Conservation (phyloP, 2,797 vertebrate species). For the Mallotus villosus region DNA sequence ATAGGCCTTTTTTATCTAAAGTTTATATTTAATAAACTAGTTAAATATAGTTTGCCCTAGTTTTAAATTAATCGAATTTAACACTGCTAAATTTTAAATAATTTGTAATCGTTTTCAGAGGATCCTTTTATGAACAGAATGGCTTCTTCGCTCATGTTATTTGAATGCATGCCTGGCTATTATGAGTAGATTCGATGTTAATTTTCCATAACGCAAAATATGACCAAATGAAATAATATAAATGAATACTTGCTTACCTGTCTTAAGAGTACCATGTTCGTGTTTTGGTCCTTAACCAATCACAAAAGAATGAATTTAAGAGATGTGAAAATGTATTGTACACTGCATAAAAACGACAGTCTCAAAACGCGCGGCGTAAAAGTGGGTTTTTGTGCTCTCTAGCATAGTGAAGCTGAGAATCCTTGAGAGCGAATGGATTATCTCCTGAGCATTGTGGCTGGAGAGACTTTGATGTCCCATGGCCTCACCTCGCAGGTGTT, state of each 20-base stretch:
- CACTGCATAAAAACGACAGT: conserved; percentile 29
- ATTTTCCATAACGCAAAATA: conserved; percentile 1
- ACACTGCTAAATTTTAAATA: background rate
- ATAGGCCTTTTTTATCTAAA: too few relatives aligned
- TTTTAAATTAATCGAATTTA: too few relatives aligned
- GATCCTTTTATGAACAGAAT: background rate
- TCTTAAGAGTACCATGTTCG: background rate
- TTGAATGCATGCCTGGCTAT: background rate
- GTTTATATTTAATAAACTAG: too few relatives aligned
- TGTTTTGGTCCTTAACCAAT: background rate
- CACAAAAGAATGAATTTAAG: background rate
- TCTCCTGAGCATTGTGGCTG: conserved; percentile 53
- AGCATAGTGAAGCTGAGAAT: conserved; percentile 43
- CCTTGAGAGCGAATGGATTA: conserved; percentile 59
- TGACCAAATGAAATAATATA: background rate
- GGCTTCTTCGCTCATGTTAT: background rate
- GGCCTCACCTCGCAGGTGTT: conserved; percentile 73
- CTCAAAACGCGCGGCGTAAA: conserved; percentile 40
- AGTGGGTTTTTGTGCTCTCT: conserved; percentile 34
- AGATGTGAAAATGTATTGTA: background rate
- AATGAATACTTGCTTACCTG: conserved; percentile 14
- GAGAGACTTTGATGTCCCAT: conserved; percentile 62
- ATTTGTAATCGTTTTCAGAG: background rate
- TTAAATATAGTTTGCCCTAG: too few relatives aligned
- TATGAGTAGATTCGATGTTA: background rate